Conservation (phyloP, 2,888 invertebrate species). For the Ophonus ardosiacus region DNA sequence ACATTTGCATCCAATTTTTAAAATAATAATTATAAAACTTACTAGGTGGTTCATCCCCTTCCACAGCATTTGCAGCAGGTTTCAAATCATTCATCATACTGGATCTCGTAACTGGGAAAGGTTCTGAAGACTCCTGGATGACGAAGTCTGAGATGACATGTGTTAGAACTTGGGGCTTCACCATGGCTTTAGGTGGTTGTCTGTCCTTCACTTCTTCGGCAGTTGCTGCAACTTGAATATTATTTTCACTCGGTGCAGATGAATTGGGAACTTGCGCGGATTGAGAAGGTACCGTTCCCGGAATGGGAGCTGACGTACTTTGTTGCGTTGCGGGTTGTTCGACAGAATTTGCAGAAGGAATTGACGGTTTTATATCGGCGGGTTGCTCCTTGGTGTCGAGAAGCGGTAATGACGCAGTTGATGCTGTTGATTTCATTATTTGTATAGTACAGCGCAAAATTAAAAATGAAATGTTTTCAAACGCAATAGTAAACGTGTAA, state of each 20-base stretch:
- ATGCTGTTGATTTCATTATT: not conserved
- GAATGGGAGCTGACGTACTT: slow-evolving; percentile 71
- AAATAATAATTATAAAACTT: slow-evolving; percentile 74
- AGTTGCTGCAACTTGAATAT: slow-evolving; percentile 73
- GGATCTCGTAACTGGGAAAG: slow-evolving; percentile 87
- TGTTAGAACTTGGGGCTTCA: slow-evolving; percentile 95
- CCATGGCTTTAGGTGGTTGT: slow-evolving; percentile 92
- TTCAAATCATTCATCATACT: slow-evolving; percentile 74
- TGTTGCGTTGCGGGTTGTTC: slow-evolving; percentile 54
- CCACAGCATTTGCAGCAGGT: slow-evolving; percentile 77
- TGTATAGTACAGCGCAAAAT: not conserved
- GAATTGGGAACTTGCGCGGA: slow-evolving; percentile 64
- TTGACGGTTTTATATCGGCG: slow-evolving; percentile 11
- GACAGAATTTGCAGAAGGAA: not conserved
- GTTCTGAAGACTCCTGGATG: slow-evolving; percentile 95
- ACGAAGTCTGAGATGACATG: slow-evolving; percentile 98
- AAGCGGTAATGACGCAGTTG: not conserved
- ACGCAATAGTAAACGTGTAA: not conserved
- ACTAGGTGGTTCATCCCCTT: slow-evolving; percentile 87
- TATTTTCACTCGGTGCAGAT: slow-evolving; percentile 68
- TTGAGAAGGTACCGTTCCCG: slow-evolving; percentile 73
- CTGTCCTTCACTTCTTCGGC: slow-evolving; percentile 75
- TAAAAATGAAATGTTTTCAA: not conserved
- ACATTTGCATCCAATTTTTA: slow-evolving; percentile 66
- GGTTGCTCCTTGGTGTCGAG: slow-evolving; percentile 39